Percentiles rank a stretch among this genome's conserved stretches.
Evolutionary conservation across 2,113 vertebrate genomes (phyloP).

Genomic region (Burhinus bistriatus): DNA sequence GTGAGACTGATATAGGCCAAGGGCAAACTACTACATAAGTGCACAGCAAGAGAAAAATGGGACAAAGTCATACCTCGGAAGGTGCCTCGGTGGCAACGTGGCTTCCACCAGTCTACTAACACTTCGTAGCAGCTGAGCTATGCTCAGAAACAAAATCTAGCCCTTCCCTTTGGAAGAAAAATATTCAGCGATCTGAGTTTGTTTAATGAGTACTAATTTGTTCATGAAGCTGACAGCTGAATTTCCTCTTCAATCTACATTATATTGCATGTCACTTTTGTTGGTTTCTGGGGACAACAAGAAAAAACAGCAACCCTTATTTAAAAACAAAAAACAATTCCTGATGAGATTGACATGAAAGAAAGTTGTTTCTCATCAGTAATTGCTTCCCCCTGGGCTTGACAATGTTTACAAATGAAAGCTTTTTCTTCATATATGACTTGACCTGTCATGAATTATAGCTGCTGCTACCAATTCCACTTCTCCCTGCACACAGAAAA

Average conservation of each 20-base stretch:
- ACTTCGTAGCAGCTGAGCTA: not conserved
- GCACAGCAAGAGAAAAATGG: not conserved
- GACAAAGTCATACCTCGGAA: accelerated
- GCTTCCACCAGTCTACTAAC: not conserved
- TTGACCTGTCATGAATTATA: slow-evolving; percentile 26
- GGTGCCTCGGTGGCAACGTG: accelerated
- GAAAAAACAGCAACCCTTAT: not conserved
- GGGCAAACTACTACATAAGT: accelerated
- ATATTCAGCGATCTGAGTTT: not conserved
- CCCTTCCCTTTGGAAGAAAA: not conserved
- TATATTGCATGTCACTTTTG: not conserved
- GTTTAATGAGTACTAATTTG: slow-evolving; percentile 6
- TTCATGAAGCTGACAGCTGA: not conserved
- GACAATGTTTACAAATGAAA: slow-evolving; percentile 25
- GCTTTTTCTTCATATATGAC: slow-evolving; percentile 17
- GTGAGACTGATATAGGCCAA: not conserved
- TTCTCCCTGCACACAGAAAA: not conserved
- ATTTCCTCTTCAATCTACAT: slow-evolving; percentile 6
- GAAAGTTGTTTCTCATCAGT: slow-evolving; percentile 33
- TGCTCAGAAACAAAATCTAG: not conserved
- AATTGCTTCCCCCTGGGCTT: slow-evolving; percentile 31
- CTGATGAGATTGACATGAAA: not conserved
- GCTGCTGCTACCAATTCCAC: not conserved
- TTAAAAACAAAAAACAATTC: not conserved
- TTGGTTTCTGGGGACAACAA: not conserved